A percentile compares a stretch with the other conserved stretches of the same genome.
phyloP scores from a whole-genome alignment of 2,797 vertebrate species.

The Parotocinclus haroldoi region DNA sequence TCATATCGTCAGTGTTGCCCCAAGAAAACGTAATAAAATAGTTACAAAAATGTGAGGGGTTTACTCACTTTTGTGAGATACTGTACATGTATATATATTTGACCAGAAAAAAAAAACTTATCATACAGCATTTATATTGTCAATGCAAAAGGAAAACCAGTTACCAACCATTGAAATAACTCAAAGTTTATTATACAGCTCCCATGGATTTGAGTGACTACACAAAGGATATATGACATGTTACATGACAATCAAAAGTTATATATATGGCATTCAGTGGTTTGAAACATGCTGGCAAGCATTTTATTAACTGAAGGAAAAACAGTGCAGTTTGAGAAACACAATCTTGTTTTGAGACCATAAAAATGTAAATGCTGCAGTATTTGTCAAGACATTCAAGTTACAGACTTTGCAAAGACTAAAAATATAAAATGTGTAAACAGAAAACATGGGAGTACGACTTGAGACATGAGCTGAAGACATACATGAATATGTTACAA shows the following conservation, averaged over 20 bases:
- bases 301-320: constrained; percentile 35
- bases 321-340: constrained; percentile 34
- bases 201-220: constrained; percentile 52
- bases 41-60: too few relatives aligned
- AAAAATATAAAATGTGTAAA: constrained; percentile 30
- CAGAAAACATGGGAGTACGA: constrained; percentile 27
- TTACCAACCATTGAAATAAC: constrained; percentile 42
- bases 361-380: constrained; percentile 31
- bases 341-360: constrained; percentile 34
- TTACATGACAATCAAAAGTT: constrained; percentile 60
- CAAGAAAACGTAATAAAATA: too few relatives aligned
- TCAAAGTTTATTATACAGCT: constrained; percentile 63
- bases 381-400: constrained; percentile 32
- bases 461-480: constrained; percentile 18
- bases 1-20: too few relatives aligned
- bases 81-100: not conserved
- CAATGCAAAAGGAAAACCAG: constrained; percentile 1
- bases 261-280: constrained; percentile 55
- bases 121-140: not conserved
- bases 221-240: constrained; percentile 57
- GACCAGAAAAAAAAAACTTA: not conserved
- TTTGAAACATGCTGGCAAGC: constrained; percentile 59
- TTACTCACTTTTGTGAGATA: not conserved
- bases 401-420: constrained; percentile 36
- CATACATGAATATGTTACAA: constrained; percentile 35